These are phyloP conservation scores for Lacanobia wlatinum DNA, from an alignment of 2,888 invertebrate genomes.

Conservation along the genomic window DNA sequence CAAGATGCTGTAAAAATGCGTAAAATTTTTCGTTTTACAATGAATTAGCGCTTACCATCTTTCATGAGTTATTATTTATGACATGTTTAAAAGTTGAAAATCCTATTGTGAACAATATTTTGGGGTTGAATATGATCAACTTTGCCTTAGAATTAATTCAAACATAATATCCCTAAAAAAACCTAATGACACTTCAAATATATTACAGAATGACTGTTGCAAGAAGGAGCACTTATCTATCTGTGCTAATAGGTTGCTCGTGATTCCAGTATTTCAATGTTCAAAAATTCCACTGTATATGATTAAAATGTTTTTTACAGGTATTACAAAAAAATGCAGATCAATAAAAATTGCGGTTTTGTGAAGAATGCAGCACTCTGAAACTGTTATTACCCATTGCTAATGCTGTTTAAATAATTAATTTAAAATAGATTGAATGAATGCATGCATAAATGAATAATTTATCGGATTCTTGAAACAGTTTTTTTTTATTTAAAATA, in stretches of 20 bases:
- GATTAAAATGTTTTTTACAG: not conserved
- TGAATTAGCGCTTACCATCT: no score
- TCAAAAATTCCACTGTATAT: slow-evolving; percentile 8
- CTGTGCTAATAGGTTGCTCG: not conserved
- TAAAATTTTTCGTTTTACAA: no score
- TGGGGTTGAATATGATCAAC: not conserved
- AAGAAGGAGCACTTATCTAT: not conserved
- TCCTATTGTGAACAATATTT: no score
- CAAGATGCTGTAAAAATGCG: no score
- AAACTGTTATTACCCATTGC: slow-evolving; percentile 4
- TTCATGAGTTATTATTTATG: no score
- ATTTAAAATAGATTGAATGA: slow-evolving; percentile 1
- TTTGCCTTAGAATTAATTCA: not conserved
- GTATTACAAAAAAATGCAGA: slow-evolving; percentile 26
- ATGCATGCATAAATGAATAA: slow-evolving; percentile 25
- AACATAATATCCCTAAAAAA: not conserved
- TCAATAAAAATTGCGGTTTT: slow-evolving; percentile 23
- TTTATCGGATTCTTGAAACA: slow-evolving; percentile 2
- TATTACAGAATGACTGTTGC: not conserved
- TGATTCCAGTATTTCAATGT: slow-evolving; percentile 1
- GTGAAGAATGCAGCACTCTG: slow-evolving; percentile 14
- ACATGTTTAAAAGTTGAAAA: no score
- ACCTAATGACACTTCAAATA: not conserved
- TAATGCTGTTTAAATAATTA: not conserved
- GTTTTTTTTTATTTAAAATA: not conserved